A percentile compares a stretch with the other conserved stretches of the same genome.
phyloP scores from a whole-genome alignment of 53 echinoderm and acorn worm genomes.

The Zoroaster sp. region DNA sequence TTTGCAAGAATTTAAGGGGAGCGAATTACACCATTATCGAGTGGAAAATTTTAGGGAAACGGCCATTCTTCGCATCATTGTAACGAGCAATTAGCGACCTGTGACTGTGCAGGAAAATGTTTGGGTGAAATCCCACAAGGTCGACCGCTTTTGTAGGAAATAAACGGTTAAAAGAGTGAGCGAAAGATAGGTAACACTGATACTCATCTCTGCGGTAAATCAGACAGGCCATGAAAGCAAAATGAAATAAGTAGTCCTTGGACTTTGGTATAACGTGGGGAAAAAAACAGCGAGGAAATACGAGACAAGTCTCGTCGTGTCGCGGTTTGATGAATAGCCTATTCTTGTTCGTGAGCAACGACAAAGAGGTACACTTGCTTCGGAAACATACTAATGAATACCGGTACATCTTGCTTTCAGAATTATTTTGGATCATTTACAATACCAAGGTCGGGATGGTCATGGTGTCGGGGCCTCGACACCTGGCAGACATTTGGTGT shows the following conservation, averaged over 20 bases:
- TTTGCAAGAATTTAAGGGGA: slow-evolving; percentile 50
- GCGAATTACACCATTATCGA: slow-evolving; percentile 56
- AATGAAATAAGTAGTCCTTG: slow-evolving; percentile 54
- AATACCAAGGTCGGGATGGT: slow-evolving; percentile 1
- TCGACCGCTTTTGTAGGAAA: slow-evolving; percentile 58
- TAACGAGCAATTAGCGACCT: slow-evolving; percentile 52
- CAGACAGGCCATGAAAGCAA: slow-evolving; percentile 11
- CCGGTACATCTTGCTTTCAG: background rate
- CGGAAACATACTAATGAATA: slow-evolving; percentile 22
- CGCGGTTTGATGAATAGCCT: background rate
- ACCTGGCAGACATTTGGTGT: background rate
- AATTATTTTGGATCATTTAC: background rate
- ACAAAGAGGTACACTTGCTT: slow-evolving; percentile 4
- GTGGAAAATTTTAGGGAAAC: slow-evolving; percentile 51
- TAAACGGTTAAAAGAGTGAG: slow-evolving; percentile 22
- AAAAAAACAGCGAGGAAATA: background rate
- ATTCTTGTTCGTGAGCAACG: slow-evolving; percentile 5
- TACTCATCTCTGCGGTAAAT: slow-evolving; percentile 12
- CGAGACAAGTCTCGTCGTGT: background rate
- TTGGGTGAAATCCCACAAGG: slow-evolving; percentile 28
- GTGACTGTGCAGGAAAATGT: slow-evolving; percentile 5
- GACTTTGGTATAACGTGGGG: background rate
- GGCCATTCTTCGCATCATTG: slow-evolving; percentile 54
- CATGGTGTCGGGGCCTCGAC: background rate
- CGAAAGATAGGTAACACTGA: background rate